A percentile compares a stretch with the other conserved stretches of the same genome.
Evolutionary conservation across 1,140 invertebrate species (phyloP).

Genomic region (Drosophila erecta): DNA sequence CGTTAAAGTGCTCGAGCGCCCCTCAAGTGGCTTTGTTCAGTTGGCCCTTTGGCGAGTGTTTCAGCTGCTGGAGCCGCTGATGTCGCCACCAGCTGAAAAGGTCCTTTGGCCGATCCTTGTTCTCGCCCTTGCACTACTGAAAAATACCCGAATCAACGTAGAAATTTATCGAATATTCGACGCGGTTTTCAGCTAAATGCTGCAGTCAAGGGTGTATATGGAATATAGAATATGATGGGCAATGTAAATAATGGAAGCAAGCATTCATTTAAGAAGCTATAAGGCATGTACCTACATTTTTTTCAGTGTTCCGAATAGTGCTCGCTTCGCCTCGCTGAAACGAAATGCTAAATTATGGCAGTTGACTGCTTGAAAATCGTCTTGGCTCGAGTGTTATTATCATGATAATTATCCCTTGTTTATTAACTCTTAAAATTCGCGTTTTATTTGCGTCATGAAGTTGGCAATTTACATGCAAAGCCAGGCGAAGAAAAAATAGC

Average conservation of each 20-base stretch:
- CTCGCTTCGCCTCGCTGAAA: constrained; percentile 34
- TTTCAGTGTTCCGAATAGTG: constrained; percentile 12
- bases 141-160: too few relatives aligned
- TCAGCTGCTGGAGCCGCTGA: constrained; percentile 50
- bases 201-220: too few relatives aligned
- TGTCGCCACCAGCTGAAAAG: constrained; percentile 17
- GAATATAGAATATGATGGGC: too few relatives aligned
- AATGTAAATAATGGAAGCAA: too few relatives aligned
- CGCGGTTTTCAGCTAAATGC: too few relatives aligned
- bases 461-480: constrained; percentile 47
- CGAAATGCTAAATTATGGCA: constrained; percentile 77
- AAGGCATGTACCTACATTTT: background rate
- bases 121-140: background rate
- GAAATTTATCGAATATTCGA: too few relatives aligned
- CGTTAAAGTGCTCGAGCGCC: constrained; percentile 80
- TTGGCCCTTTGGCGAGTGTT: constrained; percentile 78
- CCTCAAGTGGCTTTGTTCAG: constrained; percentile 82
- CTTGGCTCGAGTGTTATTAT: constrained; percentile 72
- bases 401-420: constrained; percentile 78
- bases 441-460: constrained; percentile 73
- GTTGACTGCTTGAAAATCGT: constrained; percentile 71
- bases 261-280: background rate
- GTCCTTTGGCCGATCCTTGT: constrained; percentile 5
- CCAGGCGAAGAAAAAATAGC: constrained; percentile 11
- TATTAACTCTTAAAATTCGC: constrained; percentile 77